phyloP scores from a whole-genome alignment of 2,888 invertebrate species.

The Andrena praecox region DNA sequence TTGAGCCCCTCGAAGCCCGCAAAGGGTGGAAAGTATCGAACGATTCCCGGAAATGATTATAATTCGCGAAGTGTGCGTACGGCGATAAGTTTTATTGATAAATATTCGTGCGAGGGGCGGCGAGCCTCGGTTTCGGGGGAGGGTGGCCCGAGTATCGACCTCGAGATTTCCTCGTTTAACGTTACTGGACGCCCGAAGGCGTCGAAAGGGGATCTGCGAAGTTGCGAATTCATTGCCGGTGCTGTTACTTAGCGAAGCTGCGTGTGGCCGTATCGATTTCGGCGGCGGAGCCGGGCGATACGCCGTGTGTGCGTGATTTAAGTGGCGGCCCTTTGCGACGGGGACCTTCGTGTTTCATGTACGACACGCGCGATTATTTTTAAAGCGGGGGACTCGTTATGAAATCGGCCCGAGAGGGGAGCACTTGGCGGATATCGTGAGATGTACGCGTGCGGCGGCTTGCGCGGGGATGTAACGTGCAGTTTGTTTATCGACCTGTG shows the following conservation, averaged over 20 bases:
- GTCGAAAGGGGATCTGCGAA: neutral
- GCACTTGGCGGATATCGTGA: constrained; percentile 27
- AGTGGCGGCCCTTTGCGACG: constrained; percentile 14
- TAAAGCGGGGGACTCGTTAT: neutral
- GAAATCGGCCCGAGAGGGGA: neutral
- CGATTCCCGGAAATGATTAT: too few relatives aligned
- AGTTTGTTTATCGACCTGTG: constrained; percentile 24
- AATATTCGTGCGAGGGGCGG: neutral
- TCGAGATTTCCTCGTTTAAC: neutral
- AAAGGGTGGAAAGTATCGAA: too few relatives aligned
- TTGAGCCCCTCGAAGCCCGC: too few relatives aligned
- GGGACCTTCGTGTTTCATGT: constrained; percentile 21
- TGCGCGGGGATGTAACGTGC: constrained; percentile 2
- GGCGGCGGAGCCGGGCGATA: constrained; percentile 37
- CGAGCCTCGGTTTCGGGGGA: too few relatives aligned
- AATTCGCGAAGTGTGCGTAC: too few relatives aligned
- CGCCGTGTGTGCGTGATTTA: constrained; percentile 39
- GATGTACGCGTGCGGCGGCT: neutral
- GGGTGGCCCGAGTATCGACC: neutral
- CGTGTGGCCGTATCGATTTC: constrained; percentile 53
- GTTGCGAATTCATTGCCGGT: constrained; percentile 16
- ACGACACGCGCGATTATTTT: neutral
- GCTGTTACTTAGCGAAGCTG: constrained; percentile 28
- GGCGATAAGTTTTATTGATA: neutral
- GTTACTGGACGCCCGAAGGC: neutral